Evolutionary conservation across 1,140 invertebrate species (phyloP), one percentile per base, ranked within the genome.

Genomic region (Drosophila burlai): DNA sequence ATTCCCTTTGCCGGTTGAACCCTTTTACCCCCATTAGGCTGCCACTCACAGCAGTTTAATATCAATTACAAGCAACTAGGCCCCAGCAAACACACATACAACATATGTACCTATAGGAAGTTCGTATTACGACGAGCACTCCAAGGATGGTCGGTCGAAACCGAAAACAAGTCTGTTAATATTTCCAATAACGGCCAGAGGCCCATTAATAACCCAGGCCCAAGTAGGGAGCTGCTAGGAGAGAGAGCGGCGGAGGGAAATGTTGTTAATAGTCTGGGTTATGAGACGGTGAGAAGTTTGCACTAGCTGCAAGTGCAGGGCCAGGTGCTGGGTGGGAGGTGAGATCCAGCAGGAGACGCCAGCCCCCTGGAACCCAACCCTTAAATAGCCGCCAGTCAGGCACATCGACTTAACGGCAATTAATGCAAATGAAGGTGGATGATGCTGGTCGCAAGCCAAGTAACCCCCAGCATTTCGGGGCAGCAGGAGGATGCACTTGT

Each of bases 391-490:
- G 66, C 75, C 63, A 82, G 83, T 68, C 80, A 54, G 77, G 62
- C 80, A 47, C 65, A 81, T 68, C 84, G 73, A 87, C 84, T 87
- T 89, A 90, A 85, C 81, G 75, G 81, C 84, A 90, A 89, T 89
- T 89, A 89, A 90, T 89, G 84, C 85, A 90, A 89, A 89, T 85
- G 81, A 90, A 89, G 84, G 85, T 90, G 78, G 68, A 81, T 80
- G 68, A 65, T 76, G 55, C 38, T 55, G 60, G 73, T 74, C 50
- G 50, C 52, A 74, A 55, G 58, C 60, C 49, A 73, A 71, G 55
- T 63, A 72, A 61, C 54, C 46, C 46, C 36, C 42, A 58, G 26
- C 13, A 26, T 38, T 31, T 26, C 29, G 40, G 4, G 50, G 29
- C 29, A 34, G 36, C 46, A 46, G 47, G 24, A 65, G 42, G 74